Percentiles rank a stretch among this genome's conserved stretches.
Conservation (phyloP, 2,797 vertebrate genomes). For the Sphenopsis melanotis region DNA sequence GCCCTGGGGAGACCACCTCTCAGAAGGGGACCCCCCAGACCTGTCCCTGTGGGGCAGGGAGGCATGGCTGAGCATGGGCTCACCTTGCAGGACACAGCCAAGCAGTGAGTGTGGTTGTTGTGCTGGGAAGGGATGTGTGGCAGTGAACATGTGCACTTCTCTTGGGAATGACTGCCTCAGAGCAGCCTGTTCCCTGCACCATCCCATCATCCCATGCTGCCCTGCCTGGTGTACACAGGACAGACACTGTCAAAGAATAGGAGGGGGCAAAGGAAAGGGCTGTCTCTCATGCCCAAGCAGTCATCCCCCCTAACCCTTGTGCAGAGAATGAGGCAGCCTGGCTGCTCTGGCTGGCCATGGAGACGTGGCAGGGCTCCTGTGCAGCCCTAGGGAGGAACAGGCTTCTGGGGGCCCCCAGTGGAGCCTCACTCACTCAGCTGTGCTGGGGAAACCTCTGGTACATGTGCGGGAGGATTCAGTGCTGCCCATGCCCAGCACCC, state of each 20-base stretch:
- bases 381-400: not conserved
- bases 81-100: not conserved
- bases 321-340: not conserved
- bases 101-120: not conserved
- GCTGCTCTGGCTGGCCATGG: fast-evolving
- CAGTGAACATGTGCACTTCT: not conserved
- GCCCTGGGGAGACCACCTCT: not conserved
- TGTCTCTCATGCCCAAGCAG: not conserved
- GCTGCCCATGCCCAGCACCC: not conserved
- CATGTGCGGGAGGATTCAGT: not conserved
- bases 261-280: fast-evolving
- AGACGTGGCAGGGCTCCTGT: not conserved
- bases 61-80: not conserved
- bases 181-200: not conserved
- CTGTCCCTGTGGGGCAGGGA: not conserved
- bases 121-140: not conserved
- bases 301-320: fast-evolving
- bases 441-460: not conserved
- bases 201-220: not conserved
- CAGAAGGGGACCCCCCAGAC: no score
- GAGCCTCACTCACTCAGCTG: fast-evolving
- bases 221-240: not conserved
- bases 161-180: not conserved
- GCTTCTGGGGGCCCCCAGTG: fast-evolving
- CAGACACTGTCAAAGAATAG: not conserved